Conservation (phyloP, 2,113 vertebrate genomes). For the Xenopus borealis region DNA sequence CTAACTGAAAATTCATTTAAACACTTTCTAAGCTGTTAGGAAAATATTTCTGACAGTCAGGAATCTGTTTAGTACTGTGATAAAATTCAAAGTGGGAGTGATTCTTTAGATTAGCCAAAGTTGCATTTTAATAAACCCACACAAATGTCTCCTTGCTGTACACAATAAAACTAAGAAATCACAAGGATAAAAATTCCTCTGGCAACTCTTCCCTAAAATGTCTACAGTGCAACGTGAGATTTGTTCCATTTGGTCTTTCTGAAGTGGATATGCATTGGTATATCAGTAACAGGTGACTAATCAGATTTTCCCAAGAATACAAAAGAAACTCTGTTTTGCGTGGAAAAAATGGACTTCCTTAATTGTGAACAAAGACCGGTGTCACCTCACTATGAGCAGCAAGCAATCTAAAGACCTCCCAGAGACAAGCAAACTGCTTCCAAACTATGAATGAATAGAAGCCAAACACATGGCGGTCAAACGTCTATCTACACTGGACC, state of each 20-base stretch:
- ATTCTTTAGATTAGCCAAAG: too few relatives aligned
- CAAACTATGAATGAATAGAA: conserved; percentile 23
- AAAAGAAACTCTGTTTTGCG: conserved; percentile 12
- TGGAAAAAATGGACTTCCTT: conserved; percentile 7
- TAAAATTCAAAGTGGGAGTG: too few relatives aligned
- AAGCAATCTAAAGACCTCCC: conserved; percentile 11
- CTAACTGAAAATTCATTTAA: too few relatives aligned
- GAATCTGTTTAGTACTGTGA: too few relatives aligned
- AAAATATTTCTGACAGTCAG: too few relatives aligned
- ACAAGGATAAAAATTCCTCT: too few relatives aligned
- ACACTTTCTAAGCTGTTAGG: too few relatives aligned
- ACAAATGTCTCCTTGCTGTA: too few relatives aligned
- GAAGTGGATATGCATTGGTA: not conserved
- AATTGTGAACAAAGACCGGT: conserved; percentile 15
- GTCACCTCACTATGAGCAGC: conserved; percentile 12
- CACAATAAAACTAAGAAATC: too few relatives aligned
- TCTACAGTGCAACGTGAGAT: not conserved
- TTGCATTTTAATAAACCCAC: too few relatives aligned
- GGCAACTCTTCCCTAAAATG: not conserved
- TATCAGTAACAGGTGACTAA: conserved; percentile 21
- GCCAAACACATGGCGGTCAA: conserved; percentile 8
- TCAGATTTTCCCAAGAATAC: not conserved
- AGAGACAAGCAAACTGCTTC: conserved; percentile 7
- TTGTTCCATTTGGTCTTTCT: not conserved
- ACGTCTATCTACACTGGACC: not conserved